phyloP scores from a whole-genome alignment of 1,140 invertebrate species.

The Bactericera cockerelli region DNA sequence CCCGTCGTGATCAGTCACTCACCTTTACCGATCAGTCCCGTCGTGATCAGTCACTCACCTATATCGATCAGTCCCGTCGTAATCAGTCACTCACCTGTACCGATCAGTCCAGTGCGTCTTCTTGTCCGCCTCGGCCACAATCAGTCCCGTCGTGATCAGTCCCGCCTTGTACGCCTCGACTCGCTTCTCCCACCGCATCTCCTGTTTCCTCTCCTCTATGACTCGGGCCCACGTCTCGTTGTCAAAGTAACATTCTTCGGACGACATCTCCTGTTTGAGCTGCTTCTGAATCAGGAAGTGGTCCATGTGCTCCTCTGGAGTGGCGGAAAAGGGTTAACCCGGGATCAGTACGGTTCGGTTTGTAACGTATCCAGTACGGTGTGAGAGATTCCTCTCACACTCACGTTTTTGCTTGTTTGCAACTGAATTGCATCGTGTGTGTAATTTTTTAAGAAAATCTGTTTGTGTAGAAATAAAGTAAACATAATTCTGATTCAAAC shows the following conservation, averaged over 20 bases:
- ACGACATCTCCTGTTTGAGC: not conserved
- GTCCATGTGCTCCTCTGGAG: not conserved
- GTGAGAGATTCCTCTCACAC: too few relatives aligned
- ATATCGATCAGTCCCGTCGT: too few relatives aligned
- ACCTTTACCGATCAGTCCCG: too few relatives aligned
- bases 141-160: constrained; percentile 1
- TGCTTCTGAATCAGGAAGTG: not conserved
- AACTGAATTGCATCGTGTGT: too few relatives aligned
- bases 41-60: too few relatives aligned
- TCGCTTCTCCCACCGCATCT: not conserved
- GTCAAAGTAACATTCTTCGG: not conserved
- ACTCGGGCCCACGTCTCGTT: not conserved
- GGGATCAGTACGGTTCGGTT: too few relatives aligned
- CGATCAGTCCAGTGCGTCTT: not conserved
- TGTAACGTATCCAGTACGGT: too few relatives aligned
- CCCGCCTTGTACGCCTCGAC: not conserved
- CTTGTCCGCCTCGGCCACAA: not conserved
- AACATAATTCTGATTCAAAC: too few relatives aligned
- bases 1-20: not conserved
- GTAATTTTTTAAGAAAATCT: too few relatives aligned
- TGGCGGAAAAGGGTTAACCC: too few relatives aligned
- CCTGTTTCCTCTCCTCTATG: not conserved
- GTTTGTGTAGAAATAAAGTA: too few relatives aligned
- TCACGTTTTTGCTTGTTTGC: too few relatives aligned
- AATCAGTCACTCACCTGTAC: not conserved